Evolutionary conservation across 2,797 vertebrate species (phyloP).

Genomic region (Orestias chungarensis): DNA sequence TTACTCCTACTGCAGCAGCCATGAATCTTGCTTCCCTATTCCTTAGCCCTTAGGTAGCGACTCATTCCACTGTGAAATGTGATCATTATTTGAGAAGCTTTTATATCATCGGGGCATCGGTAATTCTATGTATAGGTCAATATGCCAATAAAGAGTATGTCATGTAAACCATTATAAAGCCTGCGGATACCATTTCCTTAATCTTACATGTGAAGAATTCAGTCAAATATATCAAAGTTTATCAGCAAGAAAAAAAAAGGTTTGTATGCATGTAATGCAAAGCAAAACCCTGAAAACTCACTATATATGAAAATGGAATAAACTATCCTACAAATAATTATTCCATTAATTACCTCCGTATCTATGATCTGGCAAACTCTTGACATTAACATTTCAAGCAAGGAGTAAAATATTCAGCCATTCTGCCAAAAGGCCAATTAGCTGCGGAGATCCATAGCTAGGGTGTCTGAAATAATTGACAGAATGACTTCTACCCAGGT

Average conservation of each 20-base stretch:
- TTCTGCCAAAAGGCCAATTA: no score
- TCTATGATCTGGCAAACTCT: background rate
- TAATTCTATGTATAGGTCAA: background rate
- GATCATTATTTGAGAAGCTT: background rate
- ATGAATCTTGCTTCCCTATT: background rate
- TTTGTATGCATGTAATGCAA: background rate
- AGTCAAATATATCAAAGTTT: no score
- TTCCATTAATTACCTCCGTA: no score
- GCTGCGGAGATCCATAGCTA: no score
- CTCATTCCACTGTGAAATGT: background rate
- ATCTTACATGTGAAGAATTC: background rate
- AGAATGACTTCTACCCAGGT: background rate
- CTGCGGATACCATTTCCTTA: background rate
- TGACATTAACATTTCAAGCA: background rate
- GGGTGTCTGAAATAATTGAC: no score
- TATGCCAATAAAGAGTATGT: background rate
- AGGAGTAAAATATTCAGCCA: background rate
- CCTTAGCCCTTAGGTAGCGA: background rate
- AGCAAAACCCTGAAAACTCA: no score
- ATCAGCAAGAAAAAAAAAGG: background rate
- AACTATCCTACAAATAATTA: no score
- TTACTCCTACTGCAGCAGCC: background rate
- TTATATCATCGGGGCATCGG: background rate
- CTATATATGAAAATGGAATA: background rate
- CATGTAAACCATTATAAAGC: background rate